These are phyloP conservation scores for Drosophila atroscutellata DNA, from an alignment of 2,888 invertebrate species.

Conservation along the genomic window DNA sequence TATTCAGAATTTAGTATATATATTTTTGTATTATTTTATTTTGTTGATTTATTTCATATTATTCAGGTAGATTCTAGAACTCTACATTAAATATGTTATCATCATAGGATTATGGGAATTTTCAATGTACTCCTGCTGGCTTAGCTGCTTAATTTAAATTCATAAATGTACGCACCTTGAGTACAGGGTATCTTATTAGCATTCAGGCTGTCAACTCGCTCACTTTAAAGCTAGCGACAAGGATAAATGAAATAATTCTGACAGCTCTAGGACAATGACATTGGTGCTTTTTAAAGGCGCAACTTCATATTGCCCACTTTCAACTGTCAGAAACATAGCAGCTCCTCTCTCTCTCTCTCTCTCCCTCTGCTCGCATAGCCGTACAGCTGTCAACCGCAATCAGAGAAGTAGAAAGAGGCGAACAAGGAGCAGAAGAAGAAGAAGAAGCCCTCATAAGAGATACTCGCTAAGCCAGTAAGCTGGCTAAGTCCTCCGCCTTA, in stretches of 20 bases:
- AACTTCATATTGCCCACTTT: conserved; percentile 26
- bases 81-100: not conserved
- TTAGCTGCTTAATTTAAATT: not conserved
- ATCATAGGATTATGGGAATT: not conserved
- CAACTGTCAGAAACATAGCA: conserved; percentile 30
- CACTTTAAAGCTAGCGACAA: conserved; percentile 44
- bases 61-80: not conserved
- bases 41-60: no score
- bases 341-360: not conserved
- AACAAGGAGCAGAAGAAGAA: not conserved
- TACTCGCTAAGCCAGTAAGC: conserved; percentile 58
- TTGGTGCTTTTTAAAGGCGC: conserved; percentile 30
- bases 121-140: not conserved
- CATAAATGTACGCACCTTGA: not conserved
- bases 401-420: conserved; percentile 15
- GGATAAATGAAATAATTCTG: conserved; percentile 2
- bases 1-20: not conserved
- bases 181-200: not conserved
- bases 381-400: conserved; percentile 57
- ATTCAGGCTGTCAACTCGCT: not conserved
- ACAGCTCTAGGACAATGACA: conserved; percentile 55
- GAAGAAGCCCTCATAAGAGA: conserved; percentile 40
- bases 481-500: conserved; percentile 47
- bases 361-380: no score
- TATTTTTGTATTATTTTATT: not conserved